Conservation (phyloP, 2,113 vertebrate genomes). For the Channa argus region DNA sequence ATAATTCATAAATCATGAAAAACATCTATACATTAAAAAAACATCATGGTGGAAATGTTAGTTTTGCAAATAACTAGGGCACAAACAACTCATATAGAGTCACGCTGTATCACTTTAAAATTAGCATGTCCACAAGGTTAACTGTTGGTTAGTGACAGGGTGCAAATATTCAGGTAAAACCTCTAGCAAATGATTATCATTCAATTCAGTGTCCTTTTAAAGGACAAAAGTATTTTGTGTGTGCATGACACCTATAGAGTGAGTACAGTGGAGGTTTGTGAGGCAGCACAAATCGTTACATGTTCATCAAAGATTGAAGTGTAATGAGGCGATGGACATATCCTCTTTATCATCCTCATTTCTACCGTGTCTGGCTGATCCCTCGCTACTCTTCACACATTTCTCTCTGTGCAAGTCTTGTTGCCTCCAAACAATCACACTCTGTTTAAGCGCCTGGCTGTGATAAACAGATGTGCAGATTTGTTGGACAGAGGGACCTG, state of each 20-base stretch:
- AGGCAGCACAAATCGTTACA: constrained; percentile 37
- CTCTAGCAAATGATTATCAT: no score
- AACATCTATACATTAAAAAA: no score
- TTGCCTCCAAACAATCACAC: constrained; percentile 11
- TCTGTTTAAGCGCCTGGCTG: constrained; percentile 19
- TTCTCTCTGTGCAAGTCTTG: neutral
- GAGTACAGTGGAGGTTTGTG: constrained; percentile 25
- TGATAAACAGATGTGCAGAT: constrained; percentile 17
- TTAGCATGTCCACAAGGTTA: no score
- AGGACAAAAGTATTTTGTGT: neutral
- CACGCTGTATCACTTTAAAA: no score
- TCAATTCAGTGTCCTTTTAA: no score
- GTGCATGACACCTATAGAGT: neutral
- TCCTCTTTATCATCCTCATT: constrained; percentile 37
- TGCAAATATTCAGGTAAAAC: no score
- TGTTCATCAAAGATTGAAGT: constrained; percentile 47
- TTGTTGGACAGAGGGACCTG: constrained; percentile 4
- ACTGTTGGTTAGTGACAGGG: no score
- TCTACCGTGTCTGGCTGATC: constrained; percentile 11
- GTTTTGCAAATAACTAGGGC: no score
- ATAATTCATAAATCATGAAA: no score
- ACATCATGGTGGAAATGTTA: no score
- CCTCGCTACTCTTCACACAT: constrained; percentile 9
- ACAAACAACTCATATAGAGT: no score
- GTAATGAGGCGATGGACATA: constrained; percentile 35